Evolutionary conservation across 30 jellyfish, hydroid and myxozoan genomes (phyloP).

Genomic region (Turritopsis rubra): DNA sequence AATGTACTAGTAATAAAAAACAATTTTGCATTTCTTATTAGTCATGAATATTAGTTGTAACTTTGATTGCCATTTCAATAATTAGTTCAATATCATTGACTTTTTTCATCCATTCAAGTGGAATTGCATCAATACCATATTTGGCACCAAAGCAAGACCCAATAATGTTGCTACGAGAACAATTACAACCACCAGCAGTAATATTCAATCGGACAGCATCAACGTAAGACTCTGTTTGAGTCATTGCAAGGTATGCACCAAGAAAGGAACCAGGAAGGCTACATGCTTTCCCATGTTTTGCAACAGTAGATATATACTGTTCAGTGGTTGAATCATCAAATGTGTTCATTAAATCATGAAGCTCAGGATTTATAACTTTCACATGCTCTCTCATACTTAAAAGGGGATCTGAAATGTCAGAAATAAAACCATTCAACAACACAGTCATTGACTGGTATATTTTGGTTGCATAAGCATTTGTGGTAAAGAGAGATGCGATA

Average conservation of each 20-base stretch:
- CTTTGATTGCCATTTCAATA: slow-evolving; percentile 13
- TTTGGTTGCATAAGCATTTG: slow-evolving; percentile 3
- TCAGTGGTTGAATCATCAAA: neutral
- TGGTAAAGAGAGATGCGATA: slow-evolving; percentile 10
- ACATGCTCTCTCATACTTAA: neutral
- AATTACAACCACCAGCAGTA: slow-evolving; percentile 36
- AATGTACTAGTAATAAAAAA: too few relatives aligned
- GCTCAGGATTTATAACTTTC: slow-evolving; percentile 15
- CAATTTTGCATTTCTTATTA: too few relatives aligned
- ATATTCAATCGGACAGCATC: slow-evolving; percentile 39
- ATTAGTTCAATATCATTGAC: slow-evolving; percentile 18
- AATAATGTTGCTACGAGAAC: slow-evolving; percentile 20
- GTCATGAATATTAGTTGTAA: too few relatives aligned
- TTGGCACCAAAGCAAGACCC: slow-evolving; percentile 33
- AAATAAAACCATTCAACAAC: slow-evolving; percentile 12
- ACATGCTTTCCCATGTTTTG: slow-evolving; percentile 33
- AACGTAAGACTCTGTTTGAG: slow-evolving; percentile 20
- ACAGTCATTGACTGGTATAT: neutral
- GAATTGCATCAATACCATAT: slow-evolving; percentile 36
- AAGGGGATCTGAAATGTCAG: neutral
- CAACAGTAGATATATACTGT: slow-evolving; percentile 19
- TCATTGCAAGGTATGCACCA: slow-evolving; percentile 8
- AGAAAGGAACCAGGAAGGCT: slow-evolving; percentile 26
- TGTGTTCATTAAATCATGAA: slow-evolving; percentile 15
- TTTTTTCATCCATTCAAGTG: slow-evolving; percentile 33